Percentiles rank a stretch among this genome's conserved stretches.
phyloP scores from a whole-genome alignment of 2,888 invertebrate species.

The Sarcophaga variegata region DNA sequence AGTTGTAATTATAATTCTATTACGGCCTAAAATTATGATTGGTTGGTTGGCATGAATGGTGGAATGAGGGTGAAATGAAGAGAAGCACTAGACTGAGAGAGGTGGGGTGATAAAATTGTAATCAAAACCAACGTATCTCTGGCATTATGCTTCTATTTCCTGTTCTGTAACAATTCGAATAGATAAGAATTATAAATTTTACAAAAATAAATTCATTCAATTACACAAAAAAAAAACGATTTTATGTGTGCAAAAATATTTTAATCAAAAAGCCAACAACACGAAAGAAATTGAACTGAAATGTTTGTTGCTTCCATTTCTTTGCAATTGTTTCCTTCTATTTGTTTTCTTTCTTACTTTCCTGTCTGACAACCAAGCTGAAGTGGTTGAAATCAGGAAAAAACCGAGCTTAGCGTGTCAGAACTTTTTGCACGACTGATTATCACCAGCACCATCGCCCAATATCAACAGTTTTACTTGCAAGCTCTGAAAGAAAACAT shows the following conservation, averaged over 20 bases:
- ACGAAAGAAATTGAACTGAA: background rate
- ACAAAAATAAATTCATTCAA: conserved; percentile 57
- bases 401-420: conserved; percentile 74
- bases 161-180: conserved; percentile 35
- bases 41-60: no score
- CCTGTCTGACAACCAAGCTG: conserved; percentile 33
- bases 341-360: background rate
- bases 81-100: background rate
- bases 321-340: no score
- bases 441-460: conserved; percentile 69
- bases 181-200: conserved; percentile 52
- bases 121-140: conserved; percentile 55
- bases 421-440: conserved; percentile 78
- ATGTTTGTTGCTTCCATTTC: background rate
- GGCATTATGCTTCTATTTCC: conserved; percentile 16
- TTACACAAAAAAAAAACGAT: conserved; percentile 44
- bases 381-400: conserved; percentile 7
- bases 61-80: conserved; percentile 37
- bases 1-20: conserved; percentile 42
- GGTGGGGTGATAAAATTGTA: conserved; percentile 36
- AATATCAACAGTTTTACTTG: conserved; percentile 44
- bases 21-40: background rate
- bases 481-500: conserved; percentile 2
- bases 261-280: background rate
- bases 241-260: conserved; percentile 15